Base-by-base conservation (phyloP, 2,888 invertebrate genomes). In the Prenolepis imparis region DNA sequence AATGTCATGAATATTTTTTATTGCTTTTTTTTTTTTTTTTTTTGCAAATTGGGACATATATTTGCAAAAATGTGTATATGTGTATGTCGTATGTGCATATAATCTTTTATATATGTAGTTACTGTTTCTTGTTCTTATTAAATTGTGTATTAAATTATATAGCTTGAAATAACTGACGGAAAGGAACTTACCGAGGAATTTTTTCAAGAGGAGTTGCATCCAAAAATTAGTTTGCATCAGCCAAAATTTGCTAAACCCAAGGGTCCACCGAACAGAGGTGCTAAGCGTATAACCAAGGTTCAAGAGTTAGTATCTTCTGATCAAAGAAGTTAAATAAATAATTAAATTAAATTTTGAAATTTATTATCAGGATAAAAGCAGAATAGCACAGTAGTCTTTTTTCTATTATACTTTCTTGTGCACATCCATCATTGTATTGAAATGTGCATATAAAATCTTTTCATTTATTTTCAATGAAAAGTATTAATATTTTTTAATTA, bases 231-330 rank as follows among this genome's bases (percentile, higher is more conserved):
- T 94, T 96, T 98, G 61, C 97, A 98, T 94, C 96, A 97, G 90
- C 98, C 98, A 24, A 98, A 98, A 91, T 99, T 99, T 95, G 98
- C 98, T 85, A 99, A 99, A 95, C 99, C 99, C 0, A 99, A 98
- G 95, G 99, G 99, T 11, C 99, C 99, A 57, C 98, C 98, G 6
- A 98, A 97, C 93, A 96, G 99, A 91, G 99, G 99, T 59, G 98
- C 98, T 0, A 98, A 98, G 95, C 96, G 99, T 87, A 96, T 99
- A 91, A 98, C 98, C 70, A 98, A 97, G 95, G 92, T 94, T 87
- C 94, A 95, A 87, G 94, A 94, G 80, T 84, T 90, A 86, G 92
- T 89, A 64, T 87, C 91, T 73, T 87, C 92, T 44, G 88, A 86
- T 81, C 90, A 90, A 88, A 92, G 92, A 66, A 88, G 86, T 87